Conservation (phyloP, 2,797 vertebrate genomes). For the Danio tinwini region DNA sequence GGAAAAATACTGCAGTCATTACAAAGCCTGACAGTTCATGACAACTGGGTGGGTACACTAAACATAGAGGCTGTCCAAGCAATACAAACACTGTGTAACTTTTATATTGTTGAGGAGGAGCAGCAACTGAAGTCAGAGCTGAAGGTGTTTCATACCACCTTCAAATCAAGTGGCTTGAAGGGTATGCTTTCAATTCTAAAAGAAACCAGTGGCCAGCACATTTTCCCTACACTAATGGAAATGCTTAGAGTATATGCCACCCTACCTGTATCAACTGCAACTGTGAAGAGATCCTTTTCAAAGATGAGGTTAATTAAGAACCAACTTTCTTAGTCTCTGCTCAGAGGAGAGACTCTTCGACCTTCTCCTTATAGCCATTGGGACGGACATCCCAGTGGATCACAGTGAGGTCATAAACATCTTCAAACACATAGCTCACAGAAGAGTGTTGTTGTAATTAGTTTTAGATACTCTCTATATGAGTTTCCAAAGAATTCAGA, state of each 20-base stretch:
- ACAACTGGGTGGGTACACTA: conserved; percentile 36
- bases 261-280: background rate
- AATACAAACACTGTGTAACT: conserved; percentile 35
- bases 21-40: conserved; percentile 18
- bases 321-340: background rate
- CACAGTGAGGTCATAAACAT: conserved; percentile 2
- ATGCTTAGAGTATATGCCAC: background rate
- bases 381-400: conserved; percentile 1
- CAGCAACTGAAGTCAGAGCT: conserved; percentile 21
- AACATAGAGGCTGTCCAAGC: conserved; percentile 27
- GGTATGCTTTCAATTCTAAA: background rate
- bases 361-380: no score
- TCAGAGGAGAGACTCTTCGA: background rate
- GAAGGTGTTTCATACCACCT: no score
- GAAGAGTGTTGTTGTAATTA: no score
- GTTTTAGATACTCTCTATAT: no score
- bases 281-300: conserved; percentile 5
- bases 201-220: background rate
- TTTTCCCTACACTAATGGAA: conserved; percentile 2
- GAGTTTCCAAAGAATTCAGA: no score
- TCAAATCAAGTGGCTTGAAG: conserved; percentile 12
- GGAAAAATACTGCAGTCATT: conserved; percentile 21
- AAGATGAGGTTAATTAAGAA: background rate
- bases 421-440: no score
- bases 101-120: conserved; percentile 39